A percentile compares a stretch with the other conserved stretches of the same genome.
These are phyloP conservation scores for Chauna torquata DNA, from an alignment of 2,113 vertebrate species.

Conservation along the genomic window DNA sequence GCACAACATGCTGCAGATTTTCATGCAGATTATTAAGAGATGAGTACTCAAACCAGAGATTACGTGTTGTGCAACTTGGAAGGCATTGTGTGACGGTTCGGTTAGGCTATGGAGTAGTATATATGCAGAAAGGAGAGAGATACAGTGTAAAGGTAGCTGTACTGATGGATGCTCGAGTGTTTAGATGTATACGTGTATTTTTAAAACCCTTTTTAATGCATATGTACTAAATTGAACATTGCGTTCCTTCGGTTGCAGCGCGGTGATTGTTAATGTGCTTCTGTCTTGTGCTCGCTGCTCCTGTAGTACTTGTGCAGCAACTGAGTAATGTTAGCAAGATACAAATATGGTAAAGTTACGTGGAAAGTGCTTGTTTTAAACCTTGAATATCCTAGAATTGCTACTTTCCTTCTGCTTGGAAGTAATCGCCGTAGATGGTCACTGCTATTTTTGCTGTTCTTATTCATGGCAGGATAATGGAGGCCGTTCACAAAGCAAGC, in stretches of 20 bases:
- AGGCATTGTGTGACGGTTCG: fast-evolving
- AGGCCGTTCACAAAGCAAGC: not conserved
- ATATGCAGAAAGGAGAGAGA: too few species aligned
- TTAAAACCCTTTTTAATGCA: not conserved
- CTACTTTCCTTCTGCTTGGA: not conserved
- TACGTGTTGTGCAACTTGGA: not conserved
- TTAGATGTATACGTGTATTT: not conserved
- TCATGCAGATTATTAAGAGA: not conserved
- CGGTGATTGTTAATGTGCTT: not conserved
- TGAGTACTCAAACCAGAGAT: not conserved
- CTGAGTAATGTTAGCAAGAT: not conserved
- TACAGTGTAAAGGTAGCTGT: not conserved
- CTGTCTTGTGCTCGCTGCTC: not conserved
- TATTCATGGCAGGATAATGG: not conserved
- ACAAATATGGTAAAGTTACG: not conserved
- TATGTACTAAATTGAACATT: not conserved
- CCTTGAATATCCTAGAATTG: not conserved
- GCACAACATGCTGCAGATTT: not conserved
- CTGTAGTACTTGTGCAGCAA: not conserved
- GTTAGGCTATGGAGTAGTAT: not conserved
- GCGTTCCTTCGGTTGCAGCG: not conserved
- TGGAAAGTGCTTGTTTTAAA: not conserved
- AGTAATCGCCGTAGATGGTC: fast-evolving
- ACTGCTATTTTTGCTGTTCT: not conserved
- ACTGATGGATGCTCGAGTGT: not conserved